Base-by-base conservation (phyloP, 1,140 invertebrate genomes). In the Polyergus mexicanus region DNA sequence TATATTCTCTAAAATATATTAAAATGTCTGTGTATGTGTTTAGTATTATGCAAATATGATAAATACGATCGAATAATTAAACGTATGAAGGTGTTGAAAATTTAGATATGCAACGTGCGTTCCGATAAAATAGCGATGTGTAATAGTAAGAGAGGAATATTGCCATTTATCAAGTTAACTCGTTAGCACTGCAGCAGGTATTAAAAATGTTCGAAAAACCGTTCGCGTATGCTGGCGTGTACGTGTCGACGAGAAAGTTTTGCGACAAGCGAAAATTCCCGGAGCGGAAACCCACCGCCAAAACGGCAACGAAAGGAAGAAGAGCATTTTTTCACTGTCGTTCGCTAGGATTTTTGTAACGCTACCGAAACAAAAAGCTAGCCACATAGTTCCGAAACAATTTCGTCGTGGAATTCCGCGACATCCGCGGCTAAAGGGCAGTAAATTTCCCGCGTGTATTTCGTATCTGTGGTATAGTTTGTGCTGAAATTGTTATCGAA, bases 371-470 rank as follows among this genome's bases (percentile, higher is more conserved):
- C 58, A 87, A 90, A 89, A 87, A 89, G 44, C 75, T 62, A 66
- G 58, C 75, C 78, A 86, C 89, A 91, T 91, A 91, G 89, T 91
- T 91, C 54, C 78, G 84, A 88, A 91, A 91, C 87, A 91, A 91
- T 91, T 91, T 72, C 65, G 78, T 83, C 84, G 74, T 58, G 89
- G 87, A 88, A 91, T 91, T 81, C 56, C 78, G 66, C 89, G 86
- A 85, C 89, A 66, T 80, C 32, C 78, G 58, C 38, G 74, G 63
- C 22, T 88, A 90, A 88, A 90, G 75, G 65, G 88, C 66, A 85
- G 81, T 85, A 89, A 85, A 89, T 90, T 89, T 87, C 32, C 38
- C 65, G 69, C 60, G 75, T 44, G 81, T 89, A 85, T 89, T 86
- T 84, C 83, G 54, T 84, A 85, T 32, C 66, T 13, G 72, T 25